Evolutionary conservation across 2,888 invertebrate species (phyloP).

Genomic region (Crepidodera aurea): DNA sequence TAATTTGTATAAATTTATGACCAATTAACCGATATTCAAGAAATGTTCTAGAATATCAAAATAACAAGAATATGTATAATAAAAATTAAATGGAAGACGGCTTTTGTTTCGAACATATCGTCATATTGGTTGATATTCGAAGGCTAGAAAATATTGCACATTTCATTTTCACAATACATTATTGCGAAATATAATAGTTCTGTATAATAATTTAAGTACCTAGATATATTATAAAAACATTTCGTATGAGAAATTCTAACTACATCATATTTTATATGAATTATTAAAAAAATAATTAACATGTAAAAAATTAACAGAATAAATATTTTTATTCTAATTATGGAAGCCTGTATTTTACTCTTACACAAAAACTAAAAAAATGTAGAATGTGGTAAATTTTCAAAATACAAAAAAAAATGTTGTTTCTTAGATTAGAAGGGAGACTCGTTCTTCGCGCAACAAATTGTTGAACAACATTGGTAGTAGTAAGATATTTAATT

Average conservation of each 20-base stretch:
- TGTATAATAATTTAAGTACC: conserved; percentile 22
- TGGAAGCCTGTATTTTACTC: conserved; percentile 40
- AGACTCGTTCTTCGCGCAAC: too few species aligned
- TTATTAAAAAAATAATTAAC: conserved; percentile 38
- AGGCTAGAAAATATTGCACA: conserved; percentile 49
- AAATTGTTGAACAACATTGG: too few species aligned
- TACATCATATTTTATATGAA: conserved; percentile 36
- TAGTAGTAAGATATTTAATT: too few species aligned
- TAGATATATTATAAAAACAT: conserved; percentile 30
- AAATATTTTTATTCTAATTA: conserved; percentile 36
- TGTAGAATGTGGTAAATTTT: not conserved
- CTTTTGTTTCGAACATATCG: conserved; percentile 3
- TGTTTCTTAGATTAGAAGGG: too few species aligned
- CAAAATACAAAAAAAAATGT: not conserved
- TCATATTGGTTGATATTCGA: conserved; percentile 21
- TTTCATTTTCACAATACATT: conserved; percentile 36
- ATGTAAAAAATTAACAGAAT: conserved; percentile 40
- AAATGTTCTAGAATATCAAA: too few species aligned
- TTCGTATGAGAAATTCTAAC: conserved; percentile 31
- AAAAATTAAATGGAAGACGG: too few species aligned
- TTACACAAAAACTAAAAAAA: conserved; percentile 37
- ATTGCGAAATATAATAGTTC: conserved; percentile 30
- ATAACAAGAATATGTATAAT: too few species aligned
- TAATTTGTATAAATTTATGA: too few species aligned
- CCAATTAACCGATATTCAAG: too few species aligned